Conservation (phyloP, 37 sponge, comb jelly and placozoan genomes). For the Mnemiopsis leidyi region DNA sequence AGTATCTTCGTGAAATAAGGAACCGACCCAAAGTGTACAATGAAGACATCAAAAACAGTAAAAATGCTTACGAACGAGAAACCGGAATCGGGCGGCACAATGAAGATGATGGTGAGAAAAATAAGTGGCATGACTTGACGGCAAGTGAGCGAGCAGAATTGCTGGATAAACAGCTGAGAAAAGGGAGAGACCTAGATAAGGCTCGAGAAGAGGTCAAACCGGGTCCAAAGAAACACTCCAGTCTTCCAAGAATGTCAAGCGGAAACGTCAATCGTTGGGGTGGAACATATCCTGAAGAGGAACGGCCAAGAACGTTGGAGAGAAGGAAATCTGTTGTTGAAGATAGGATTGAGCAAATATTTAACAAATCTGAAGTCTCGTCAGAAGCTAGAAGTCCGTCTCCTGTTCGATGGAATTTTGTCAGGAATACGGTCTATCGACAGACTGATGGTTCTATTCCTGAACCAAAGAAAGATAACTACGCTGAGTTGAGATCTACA, state of each 20-base stretch:
- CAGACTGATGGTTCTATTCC: background rate
- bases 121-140: background rate
- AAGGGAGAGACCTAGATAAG: background rate
- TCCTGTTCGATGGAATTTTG: background rate
- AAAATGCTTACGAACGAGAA: background rate
- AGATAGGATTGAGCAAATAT: background rate
- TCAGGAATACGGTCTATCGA: background rate
- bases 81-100: background rate
- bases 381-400: background rate
- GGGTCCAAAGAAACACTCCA: background rate
- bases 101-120: background rate
- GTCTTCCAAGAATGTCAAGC: background rate
- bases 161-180: slow-evolving; percentile 13
- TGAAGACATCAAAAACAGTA: slow-evolving; percentile 13
- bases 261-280: background rate
- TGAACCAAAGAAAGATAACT: background rate
- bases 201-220: background rate
- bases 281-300: background rate
- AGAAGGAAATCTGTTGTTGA: background rate
- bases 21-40: slow-evolving; percentile 5
- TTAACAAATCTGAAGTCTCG: background rate
- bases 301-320: background rate
- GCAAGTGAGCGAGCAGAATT: background rate
- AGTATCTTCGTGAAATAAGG: background rate
- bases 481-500: background rate